These are phyloP conservation scores for Phyllostomus discolor DNA, from an alignment of 2,113 vertebrate species.

Conservation along the genomic window DNA sequence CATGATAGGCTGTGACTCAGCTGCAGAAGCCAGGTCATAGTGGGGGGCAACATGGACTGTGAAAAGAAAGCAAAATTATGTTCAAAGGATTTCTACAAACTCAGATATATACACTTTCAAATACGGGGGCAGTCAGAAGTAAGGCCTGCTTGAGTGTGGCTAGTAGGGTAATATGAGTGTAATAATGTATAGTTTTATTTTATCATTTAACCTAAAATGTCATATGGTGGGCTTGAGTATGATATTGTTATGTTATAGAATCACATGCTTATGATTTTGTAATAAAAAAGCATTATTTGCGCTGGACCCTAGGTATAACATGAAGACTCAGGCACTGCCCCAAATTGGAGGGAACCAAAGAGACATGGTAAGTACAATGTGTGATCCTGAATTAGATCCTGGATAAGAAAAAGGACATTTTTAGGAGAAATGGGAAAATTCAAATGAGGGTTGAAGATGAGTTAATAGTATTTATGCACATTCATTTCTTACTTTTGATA, in stretches of 20 bases:
- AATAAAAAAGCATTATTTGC: too few species aligned
- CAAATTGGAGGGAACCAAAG: background rate
- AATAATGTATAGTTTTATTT: too few species aligned
- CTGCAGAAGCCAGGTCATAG: background rate
- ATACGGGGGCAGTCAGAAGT: background rate
- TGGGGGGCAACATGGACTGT: background rate
- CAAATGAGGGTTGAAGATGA: background rate
- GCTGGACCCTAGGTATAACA: background rate
- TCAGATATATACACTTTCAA: slow-evolving; percentile 1
- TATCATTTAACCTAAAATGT: too few species aligned
- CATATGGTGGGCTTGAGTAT: too few species aligned
- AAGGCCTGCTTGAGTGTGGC: too few species aligned
- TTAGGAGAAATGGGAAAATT: background rate
- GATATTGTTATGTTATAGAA: too few species aligned
- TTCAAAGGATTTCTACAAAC: slow-evolving; percentile 7
- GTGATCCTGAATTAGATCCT: background rate
- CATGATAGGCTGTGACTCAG: background rate
- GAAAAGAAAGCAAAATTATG: background rate
- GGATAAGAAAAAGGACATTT: background rate
- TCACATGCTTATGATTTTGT: too few species aligned
- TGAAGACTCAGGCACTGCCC: background rate
- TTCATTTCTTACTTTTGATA: background rate
- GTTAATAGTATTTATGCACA: background rate
- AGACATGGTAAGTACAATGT: background rate
- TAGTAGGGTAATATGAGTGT: too few species aligned